A percentile compares a stretch with the other conserved stretches of the same genome.
Evolutionary conservation across 2,888 invertebrate genomes (phyloP).

Genomic region (Acrocera orbiculus): DNA sequence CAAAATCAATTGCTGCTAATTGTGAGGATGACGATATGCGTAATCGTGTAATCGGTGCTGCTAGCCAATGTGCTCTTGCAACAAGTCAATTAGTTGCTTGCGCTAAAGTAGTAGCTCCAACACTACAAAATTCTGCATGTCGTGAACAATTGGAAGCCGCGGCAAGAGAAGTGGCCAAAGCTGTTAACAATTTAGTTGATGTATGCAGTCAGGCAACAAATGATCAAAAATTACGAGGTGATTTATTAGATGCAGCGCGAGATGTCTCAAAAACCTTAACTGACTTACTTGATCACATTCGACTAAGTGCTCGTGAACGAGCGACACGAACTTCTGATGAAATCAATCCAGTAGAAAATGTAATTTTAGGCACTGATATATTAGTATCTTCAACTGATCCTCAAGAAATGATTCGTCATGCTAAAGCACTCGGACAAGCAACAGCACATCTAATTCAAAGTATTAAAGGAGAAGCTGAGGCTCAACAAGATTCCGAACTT

Average conservation of each 20-base stretch:
- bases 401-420: constrained; percentile 87
- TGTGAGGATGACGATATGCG: constrained; percentile 44
- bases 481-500: constrained; percentile 69
- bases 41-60: constrained; percentile 70
- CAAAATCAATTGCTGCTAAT: constrained; percentile 88
- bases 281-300: constrained; percentile 77
- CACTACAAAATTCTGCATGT: constrained; percentile 61
- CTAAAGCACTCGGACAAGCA: constrained; percentile 78
- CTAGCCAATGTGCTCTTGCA: constrained; percentile 91
- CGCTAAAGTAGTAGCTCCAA: constrained; percentile 83
- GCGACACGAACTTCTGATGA: constrained; percentile 54
- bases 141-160: constrained; percentile 86
- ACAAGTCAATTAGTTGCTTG: constrained; percentile 96
- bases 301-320: constrained; percentile 45
- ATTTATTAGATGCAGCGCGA: constrained; percentile 66
- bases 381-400: constrained; percentile 74
- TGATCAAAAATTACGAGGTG: constrained; percentile 48
- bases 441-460: constrained; percentile 86
- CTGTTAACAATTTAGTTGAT: constrained; percentile 75
- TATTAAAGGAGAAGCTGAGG: constrained; percentile 89
- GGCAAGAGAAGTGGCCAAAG: constrained; percentile 77
- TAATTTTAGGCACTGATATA: constrained; percentile 76
- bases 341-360: constrained; percentile 68
- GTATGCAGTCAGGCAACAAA: constrained; percentile 60
- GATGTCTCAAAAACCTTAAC: constrained; percentile 79